A percentile compares a stretch with the other conserved stretches of the same genome.
Evolutionary conservation across 2,113 vertebrate species (phyloP).

Genomic region (Bufo bufo): DNA sequence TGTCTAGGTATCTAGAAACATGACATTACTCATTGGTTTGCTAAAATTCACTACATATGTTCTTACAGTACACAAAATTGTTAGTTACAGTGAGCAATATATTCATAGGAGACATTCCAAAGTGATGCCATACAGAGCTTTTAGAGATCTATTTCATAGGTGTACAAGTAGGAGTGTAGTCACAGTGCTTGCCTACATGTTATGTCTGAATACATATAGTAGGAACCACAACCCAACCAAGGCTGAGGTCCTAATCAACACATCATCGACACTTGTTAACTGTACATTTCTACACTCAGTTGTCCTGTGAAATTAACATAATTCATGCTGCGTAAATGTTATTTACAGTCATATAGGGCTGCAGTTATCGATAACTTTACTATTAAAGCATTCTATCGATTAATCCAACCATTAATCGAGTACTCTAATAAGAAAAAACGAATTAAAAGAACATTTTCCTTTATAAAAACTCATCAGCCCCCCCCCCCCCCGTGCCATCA

Average conservation of each 20-base stretch:
- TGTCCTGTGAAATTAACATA: too few relatives aligned
- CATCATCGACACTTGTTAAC: background rate
- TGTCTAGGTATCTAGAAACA: background rate
- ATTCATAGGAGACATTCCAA: background rate
- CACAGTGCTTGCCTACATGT: background rate
- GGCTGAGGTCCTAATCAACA: background rate
- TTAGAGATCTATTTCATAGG: background rate
- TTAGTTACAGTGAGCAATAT: slow-evolving; percentile 8
- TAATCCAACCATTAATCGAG: too few relatives aligned
- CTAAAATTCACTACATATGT: slow-evolving; percentile 12
- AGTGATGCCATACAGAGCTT: background rate
- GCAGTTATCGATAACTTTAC: too few relatives aligned
- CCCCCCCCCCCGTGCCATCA: too few relatives aligned
- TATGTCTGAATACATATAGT: background rate
- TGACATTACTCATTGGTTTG: slow-evolving; percentile 9
- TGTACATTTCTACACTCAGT: too few relatives aligned
- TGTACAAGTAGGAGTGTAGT: background rate
- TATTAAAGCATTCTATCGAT: too few relatives aligned
- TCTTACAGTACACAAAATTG: background rate
- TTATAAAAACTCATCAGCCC: too few relatives aligned
- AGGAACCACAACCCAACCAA: background rate
- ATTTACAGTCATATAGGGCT: too few relatives aligned
- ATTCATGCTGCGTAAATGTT: too few relatives aligned
- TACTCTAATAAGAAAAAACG: too few relatives aligned
- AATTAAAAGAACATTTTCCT: too few relatives aligned